Conservation (phyloP, 2,797 vertebrate genomes). For the Atherinosoma microstoma region DNA sequence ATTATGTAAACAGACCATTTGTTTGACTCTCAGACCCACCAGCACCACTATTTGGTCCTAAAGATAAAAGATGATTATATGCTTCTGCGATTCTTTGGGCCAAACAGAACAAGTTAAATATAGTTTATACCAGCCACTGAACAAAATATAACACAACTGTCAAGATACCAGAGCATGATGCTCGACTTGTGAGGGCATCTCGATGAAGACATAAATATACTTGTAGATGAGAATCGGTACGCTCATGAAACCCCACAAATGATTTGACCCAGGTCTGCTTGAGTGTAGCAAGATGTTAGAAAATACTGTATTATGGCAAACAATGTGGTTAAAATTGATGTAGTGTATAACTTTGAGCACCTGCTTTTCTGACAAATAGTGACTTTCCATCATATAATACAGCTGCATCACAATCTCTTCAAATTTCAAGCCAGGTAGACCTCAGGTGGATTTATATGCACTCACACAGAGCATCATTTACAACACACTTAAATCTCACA, state of each 20-base stretch:
- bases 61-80: neutral
- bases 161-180: neutral
- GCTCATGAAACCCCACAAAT: conserved; percentile 33
- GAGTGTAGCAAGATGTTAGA: conserved; percentile 64
- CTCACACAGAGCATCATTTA: conserved; percentile 19
- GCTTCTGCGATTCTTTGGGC: neutral
- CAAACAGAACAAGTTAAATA: neutral
- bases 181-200: neutral
- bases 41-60: neutral
- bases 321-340: conserved; percentile 39
- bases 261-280: conserved; percentile 75
- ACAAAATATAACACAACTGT: neutral
- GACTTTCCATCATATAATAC: conserved; percentile 16
- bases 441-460: conserved; percentile 68
- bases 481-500: conserved; percentile 12
- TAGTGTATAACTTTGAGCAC: conserved; percentile 29
- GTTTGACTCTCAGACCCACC: neutral
- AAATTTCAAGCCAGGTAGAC: conserved; percentile 45
- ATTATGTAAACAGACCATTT: neutral
- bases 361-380: conserved; percentile 41
- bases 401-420: conserved; percentile 20
- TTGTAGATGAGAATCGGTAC: neutral
- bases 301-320: conserved; percentile 28
- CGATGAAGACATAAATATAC: neutral
- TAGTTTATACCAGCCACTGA: neutral